Evolutionary conservation across 2,113 vertebrate genomes (phyloP), one percentile per base, ranked within the genome.

Genomic region (Lamprologus ornatipinnis): DNA sequence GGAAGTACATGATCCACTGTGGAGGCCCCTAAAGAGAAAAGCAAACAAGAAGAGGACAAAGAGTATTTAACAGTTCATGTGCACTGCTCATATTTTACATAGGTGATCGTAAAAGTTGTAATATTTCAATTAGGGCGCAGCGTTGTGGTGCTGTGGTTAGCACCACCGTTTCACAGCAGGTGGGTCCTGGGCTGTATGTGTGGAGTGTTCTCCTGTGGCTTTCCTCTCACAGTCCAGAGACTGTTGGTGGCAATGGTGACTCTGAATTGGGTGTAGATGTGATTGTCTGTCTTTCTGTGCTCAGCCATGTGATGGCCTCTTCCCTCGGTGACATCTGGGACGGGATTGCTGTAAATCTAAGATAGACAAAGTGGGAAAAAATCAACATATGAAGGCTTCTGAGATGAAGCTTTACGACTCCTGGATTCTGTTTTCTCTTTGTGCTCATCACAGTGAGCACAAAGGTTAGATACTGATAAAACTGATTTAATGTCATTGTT

Each of bases 291-390:
- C 26, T 31, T 10, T 63, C 58, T 35, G 6, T 65, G 17, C 55
- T 37, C 17, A 19, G 17, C 58, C 31, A 19, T n/a, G 31, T 11
- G 17, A 63, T 35, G 31, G 58, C 58, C 17, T 35, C 54, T 19
- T 35, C 31, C 9, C 31, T 33, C 31, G 0, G 9, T 5, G 9
- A 35, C 31, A 7, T 0, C 58, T n/a, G 60, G 33, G 31, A 65
- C 0, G 15, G 13, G 26, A 31, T 58, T 0, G 5, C 55, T 58
- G 55, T 31, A 58, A 58, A 15, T 1, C 55, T 17, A 15, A 58
- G 55, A 31, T 6, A 6, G 26, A 58, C 26, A 58, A 31, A 1
- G 55, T 0, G 55, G 26, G 2, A 9, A 58, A 15, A 58, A 58
- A 58, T 58, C 4, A 4, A 58, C 23, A 28, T 3, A 9, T 28